Evolutionary conservation across 2,113 vertebrate species (phyloP).

Genomic region (Mesembrinibis cayennensis): DNA sequence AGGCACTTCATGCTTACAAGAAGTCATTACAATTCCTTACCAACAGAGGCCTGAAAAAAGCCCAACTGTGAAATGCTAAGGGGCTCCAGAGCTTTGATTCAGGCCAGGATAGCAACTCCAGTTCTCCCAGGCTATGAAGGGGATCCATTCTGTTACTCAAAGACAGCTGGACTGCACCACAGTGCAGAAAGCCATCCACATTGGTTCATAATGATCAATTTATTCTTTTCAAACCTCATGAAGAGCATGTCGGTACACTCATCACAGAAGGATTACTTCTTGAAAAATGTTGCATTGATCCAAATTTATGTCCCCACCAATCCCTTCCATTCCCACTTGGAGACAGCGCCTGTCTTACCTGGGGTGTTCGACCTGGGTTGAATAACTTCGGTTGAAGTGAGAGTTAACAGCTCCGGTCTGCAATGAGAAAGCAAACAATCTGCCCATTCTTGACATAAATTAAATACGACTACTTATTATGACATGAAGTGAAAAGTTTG

Average conservation of each 20-base stretch:
- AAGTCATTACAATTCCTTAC: neutral
- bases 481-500: neutral
- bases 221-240: neutral
- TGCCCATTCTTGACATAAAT: neutral
- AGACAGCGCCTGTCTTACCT: conserved; percentile 50
- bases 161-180: neutral
- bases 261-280: neutral
- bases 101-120: neutral
- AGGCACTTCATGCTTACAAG: neutral
- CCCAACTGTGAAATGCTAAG: neutral
- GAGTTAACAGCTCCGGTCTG: conserved; percentile 78
- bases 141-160: neutral
- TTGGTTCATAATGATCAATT: neutral
- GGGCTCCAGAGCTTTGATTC: neutral
- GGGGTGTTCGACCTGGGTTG: conserved; percentile 27
- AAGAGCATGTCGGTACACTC: neutral
- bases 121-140: neutral
- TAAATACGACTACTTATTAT: neutral
- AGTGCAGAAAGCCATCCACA: neutral
- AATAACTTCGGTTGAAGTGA: conserved; percentile 16
- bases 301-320: neutral
- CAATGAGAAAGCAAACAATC: neutral
- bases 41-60: neutral
- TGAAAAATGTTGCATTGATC: neutral
- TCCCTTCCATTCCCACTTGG: neutral